phyloP scores from a whole-genome alignment of 1,140 invertebrate species.

The Aphelenchoides besseyi region DNA sequence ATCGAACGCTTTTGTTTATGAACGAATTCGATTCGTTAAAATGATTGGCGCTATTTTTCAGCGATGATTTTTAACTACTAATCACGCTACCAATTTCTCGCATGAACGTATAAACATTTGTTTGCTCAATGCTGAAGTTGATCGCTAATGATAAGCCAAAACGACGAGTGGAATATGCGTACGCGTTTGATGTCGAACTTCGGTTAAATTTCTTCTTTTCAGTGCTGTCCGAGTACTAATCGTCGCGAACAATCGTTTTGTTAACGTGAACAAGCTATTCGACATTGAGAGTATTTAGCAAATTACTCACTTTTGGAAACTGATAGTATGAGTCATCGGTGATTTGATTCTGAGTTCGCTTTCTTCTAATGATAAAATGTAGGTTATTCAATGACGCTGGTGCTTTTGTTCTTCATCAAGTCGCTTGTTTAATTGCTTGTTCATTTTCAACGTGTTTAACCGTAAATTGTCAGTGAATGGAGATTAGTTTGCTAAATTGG shows the following conservation, averaged over 20 bases:
- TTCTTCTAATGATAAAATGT: background rate
- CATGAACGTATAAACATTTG: constrained; percentile 1
- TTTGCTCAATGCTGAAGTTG: background rate
- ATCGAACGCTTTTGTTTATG: too few species aligned
- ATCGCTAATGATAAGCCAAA: background rate
- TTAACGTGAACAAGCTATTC: too few species aligned
- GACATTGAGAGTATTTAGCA: too few species aligned
- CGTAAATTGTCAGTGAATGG: too few species aligned
- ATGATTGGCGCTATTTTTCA: too few species aligned
- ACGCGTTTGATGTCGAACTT: background rate
- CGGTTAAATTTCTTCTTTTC: background rate
- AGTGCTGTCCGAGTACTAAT: background rate
- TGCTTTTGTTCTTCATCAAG: background rate
- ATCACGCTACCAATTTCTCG: background rate
- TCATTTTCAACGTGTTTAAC: too few species aligned
- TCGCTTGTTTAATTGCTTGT: background rate
- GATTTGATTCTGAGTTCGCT: background rate
- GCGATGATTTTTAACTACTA: too few species aligned
- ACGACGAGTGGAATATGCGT: background rate
- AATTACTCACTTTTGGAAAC: background rate
- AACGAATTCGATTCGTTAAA: too few species aligned
- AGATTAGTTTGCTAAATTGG: too few species aligned
- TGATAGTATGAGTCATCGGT: background rate
- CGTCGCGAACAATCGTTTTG: background rate
- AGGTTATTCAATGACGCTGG: background rate